Evolutionary conservation across 1,140 invertebrate genomes (phyloP), one percentile per base, ranked within the genome.

Genomic region (Megathymus violae): DNA sequence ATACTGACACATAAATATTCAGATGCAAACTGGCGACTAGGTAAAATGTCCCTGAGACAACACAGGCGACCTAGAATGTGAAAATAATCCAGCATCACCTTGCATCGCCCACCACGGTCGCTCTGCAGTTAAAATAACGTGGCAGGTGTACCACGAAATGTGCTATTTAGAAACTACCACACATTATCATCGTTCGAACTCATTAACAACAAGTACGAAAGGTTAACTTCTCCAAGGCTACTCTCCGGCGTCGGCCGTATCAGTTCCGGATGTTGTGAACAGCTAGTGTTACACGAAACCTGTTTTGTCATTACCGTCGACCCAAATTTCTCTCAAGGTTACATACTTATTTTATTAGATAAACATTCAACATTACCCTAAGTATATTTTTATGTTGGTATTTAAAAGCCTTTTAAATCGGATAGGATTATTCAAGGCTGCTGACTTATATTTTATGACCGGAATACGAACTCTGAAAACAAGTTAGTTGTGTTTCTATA

Each of bases 81-180:
- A 85, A 87, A 86, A 86, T 85, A 87, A 82, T 85, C 74, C 66
- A 74, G 75, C 71, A 76, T 85, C 80, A 86, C 84, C 83, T 87
- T 86, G 82, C 85, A 60, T 46, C 69, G 67, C 69, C 67, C 64
- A 71, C 69, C 76, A 85, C 80, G 83, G 80, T 69, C 85, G 72
- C 74, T 61, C 69, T 62, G 25, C 63, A 70, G 73, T 79, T 81
- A 81, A 88, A 90, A 88, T 90, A 86, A 86, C 67, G 59, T 61
- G 74, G 82, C 84, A 89, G 85, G 85, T 88, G 82, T 78, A 66
- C 69, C 67, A 56, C 61, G 62, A 66, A 67, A 41, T 51, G 69
- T 62, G 71, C 69, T 77, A 75, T 76, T 78, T 77, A 69, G 73
- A 82, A 77, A 11, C 41, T 19, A 58, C 52, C 34, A 34, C 54